Percentiles rank a stretch among this genome's conserved stretches.
These are phyloP conservation scores for Scaptomyza graminum DNA, from an alignment of 1,140 invertebrate species.

Conservation along the genomic window DNA sequence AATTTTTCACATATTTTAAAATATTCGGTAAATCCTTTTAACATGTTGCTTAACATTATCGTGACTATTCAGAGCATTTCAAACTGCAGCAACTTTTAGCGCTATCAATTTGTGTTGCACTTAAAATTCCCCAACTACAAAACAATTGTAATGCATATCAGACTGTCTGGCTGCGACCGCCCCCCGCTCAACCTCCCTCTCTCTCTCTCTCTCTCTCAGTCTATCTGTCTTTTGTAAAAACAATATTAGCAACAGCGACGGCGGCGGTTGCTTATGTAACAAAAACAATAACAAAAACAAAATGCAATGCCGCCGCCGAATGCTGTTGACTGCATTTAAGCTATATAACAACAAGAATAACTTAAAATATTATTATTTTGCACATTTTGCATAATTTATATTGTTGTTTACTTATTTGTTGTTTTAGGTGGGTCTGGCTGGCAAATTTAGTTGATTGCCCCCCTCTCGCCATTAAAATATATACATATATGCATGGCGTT, in stretches of 20 bases:
- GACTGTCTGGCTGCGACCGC: slow-evolving; percentile 25
- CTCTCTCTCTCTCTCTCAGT: not conserved
- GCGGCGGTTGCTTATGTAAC: slow-evolving; percentile 56
- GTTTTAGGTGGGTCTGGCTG: slow-evolving; percentile 9
- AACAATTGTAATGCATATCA: slow-evolving; percentile 73
- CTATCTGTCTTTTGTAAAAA: slow-evolving; percentile 29
- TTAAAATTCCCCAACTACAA: slow-evolving; percentile 21
- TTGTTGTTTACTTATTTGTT: slow-evolving; percentile 44
- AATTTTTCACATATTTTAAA: too few relatives aligned
- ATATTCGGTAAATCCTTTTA: too few relatives aligned
- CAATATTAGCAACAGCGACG: slow-evolving; percentile 8
- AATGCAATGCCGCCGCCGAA: slow-evolving; percentile 26
- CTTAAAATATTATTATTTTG: slow-evolving; percentile 63
- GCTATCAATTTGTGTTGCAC: slow-evolving; percentile 27
- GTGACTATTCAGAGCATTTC: not conserved
- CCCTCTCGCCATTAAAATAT: slow-evolving; percentile 62
- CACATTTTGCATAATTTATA: slow-evolving; percentile 76
- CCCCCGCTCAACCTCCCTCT: slow-evolving; percentile 5
- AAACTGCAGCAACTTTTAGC: slow-evolving; percentile 5
- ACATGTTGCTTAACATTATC: too few relatives aligned
- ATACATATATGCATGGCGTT: slow-evolving; percentile 50
- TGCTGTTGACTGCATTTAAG: slow-evolving; percentile 25
- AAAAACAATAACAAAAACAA: slow-evolving; percentile 1
- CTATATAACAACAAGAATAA: slow-evolving; percentile 60
- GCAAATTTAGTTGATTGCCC: slow-evolving; percentile 67